A percentile compares a stretch with the other conserved stretches of the same genome.
Evolutionary conservation across 2,888 invertebrate genomes (phyloP).

Genomic region (Lymantria dispar): DNA sequence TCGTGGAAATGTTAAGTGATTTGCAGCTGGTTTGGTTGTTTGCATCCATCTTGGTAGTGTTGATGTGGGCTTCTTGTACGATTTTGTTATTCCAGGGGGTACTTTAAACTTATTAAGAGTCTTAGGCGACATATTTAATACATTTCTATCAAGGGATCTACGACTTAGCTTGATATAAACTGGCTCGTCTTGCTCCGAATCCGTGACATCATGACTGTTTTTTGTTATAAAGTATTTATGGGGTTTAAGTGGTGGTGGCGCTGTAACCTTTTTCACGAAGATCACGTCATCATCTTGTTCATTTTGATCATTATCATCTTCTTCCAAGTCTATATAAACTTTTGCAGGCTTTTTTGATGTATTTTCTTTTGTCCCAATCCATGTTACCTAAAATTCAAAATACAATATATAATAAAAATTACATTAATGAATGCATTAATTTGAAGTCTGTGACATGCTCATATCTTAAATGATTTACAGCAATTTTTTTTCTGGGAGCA

Average conservation of each 20-base stretch:
- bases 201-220: conserved; percentile 35
- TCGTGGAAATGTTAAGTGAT: conserved; percentile 45
- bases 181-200: conserved; percentile 44
- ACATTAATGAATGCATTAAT: background rate
- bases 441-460: too few relatives aligned
- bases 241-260: conserved; percentile 52
- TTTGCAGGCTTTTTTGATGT: conserved; percentile 47
- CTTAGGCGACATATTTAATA: conserved; percentile 49
- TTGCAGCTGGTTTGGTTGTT: conserved; percentile 39
- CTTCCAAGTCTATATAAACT: conserved; percentile 62
- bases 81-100: conserved; percentile 62
- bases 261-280: conserved; percentile 59
- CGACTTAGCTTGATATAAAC: conserved; percentile 52
- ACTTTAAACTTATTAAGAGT: conserved; percentile 59
- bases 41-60: conserved; percentile 64
- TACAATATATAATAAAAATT: background rate
- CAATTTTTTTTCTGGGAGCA: too few relatives aligned
- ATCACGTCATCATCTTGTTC: conserved; percentile 62
- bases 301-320: conserved; percentile 46
- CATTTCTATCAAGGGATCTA: conserved; percentile 48
- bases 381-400: conserved; percentile 54
- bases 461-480: too few relatives aligned
- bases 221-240: conserved; percentile 53
- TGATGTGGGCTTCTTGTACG: conserved; percentile 56
- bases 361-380: conserved; percentile 52